A percentile compares a stretch with the other conserved stretches of the same genome.
Evolutionary conservation across 2,888 invertebrate genomes (phyloP).

Genomic region (Phengaris arion): DNA sequence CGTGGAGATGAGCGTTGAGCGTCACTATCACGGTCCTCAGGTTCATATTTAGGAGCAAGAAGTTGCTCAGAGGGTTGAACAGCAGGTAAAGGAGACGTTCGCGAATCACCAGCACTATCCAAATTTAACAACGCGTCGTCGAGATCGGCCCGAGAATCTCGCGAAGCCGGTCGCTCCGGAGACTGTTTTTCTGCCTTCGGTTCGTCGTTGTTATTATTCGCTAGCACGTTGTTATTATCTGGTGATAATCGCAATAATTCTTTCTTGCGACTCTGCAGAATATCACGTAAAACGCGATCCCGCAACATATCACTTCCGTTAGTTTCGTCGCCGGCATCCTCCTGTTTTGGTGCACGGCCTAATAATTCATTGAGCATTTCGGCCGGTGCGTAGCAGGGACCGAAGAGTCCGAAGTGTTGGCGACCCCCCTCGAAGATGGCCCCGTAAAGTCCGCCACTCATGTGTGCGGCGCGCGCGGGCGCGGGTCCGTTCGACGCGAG

Average conservation of each 20-base stretch:
- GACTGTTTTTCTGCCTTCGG: slow-evolving; percentile 76
- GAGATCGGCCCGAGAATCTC: slow-evolving; percentile 81
- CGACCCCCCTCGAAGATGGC: slow-evolving; percentile 91
- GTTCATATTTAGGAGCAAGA: slow-evolving; percentile 83
- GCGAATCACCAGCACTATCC: slow-evolving; percentile 75
- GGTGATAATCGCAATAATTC: slow-evolving; percentile 84
- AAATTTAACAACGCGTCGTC: slow-evolving; percentile 82
- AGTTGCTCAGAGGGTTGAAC: slow-evolving; percentile 76
- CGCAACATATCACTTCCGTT: slow-evolving; percentile 76
- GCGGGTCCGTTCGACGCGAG: slow-evolving; percentile 77
- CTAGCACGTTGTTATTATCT: slow-evolving; percentile 80
- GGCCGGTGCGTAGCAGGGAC: slow-evolving; percentile 91
- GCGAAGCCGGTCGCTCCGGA: slow-evolving; percentile 81
- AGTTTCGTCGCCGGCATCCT: slow-evolving; percentile 78
- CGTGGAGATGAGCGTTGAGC: slow-evolving; percentile 78
- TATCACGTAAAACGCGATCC: slow-evolving; percentile 93
- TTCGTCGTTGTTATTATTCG: slow-evolving; percentile 78
- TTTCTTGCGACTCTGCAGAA: slow-evolving; percentile 93
- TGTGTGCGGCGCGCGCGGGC: slow-evolving; percentile 85
- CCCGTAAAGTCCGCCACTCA: slow-evolving; percentile 92
- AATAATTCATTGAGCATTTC: slow-evolving; percentile 95
- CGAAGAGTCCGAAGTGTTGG: slow-evolving; percentile 90
- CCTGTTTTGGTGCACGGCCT: slow-evolving; percentile 88
- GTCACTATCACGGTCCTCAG: slow-evolving; percentile 81
- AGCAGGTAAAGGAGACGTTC: slow-evolving; percentile 77